Evolutionary conservation across 2,797 vertebrate genomes (phyloP).

Genomic region (Salarias fasciatus): DNA sequence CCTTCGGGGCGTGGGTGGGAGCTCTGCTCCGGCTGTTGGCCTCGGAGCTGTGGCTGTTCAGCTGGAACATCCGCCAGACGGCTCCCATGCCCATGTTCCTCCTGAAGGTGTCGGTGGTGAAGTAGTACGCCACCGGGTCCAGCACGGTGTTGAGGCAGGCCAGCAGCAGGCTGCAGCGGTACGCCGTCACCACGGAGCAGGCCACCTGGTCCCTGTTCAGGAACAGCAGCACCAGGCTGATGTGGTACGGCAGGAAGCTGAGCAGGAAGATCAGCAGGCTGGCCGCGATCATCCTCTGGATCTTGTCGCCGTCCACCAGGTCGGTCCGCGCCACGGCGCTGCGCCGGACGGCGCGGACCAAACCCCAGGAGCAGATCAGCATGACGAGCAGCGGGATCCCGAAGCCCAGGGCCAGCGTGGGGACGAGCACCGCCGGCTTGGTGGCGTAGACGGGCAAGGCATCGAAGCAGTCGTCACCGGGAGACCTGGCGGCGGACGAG

Average conservation of each 20-base stretch:
- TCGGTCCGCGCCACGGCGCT: conserved; percentile 73
- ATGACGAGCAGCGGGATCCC: conserved; percentile 71
- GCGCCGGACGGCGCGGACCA: conserved; percentile 64
- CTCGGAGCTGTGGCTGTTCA: conserved; percentile 55
- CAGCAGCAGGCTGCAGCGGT: conserved; percentile 67
- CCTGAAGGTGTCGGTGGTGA: conserved; percentile 80
- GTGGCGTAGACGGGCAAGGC: conserved; percentile 54
- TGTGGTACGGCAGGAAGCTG: conserved; percentile 83
- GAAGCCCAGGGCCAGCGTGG: conserved; percentile 69
- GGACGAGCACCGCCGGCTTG: conserved; percentile 9
- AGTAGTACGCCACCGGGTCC: conserved; percentile 82
- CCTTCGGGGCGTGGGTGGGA: neutral
- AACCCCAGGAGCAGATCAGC: conserved; percentile 71
- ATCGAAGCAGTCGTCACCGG: conserved; percentile 51
- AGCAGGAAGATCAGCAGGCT: conserved; percentile 76
- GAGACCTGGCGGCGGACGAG: fast-evolving
- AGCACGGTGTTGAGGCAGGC: conserved; percentile 79
- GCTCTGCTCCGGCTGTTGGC: conserved; percentile 1
- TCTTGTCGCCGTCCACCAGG: conserved; percentile 72
- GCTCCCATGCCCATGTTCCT: conserved; percentile 43
- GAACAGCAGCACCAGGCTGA: conserved; percentile 53
- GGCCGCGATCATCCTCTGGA: conserved; percentile 72
- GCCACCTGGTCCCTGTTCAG: fast-evolving
- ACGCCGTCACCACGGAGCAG: conserved; percentile 13
- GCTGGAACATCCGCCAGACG: conserved; percentile 45